Evolutionary conservation across 2,113 vertebrate species (phyloP).

Genomic region (Rhombomys opimus): DNA sequence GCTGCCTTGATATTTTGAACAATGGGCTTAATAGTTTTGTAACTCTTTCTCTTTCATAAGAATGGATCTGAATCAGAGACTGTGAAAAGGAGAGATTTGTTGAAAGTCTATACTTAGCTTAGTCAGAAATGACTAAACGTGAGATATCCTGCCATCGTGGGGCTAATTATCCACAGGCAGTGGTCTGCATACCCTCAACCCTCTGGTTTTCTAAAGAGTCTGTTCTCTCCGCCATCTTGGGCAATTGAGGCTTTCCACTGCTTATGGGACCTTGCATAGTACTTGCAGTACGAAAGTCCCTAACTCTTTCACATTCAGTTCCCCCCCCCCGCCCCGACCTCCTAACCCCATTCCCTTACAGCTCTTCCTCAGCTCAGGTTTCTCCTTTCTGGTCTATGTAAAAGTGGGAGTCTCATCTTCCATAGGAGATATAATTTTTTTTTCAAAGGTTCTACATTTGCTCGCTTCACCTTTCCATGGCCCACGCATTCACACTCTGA

Average conservation of each 20-base stretch:
- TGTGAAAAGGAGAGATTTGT: background rate
- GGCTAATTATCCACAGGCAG: background rate
- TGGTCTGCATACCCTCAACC: background rate
- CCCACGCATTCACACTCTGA: background rate
- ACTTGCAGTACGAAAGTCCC: too few species aligned
- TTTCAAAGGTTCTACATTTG: background rate
- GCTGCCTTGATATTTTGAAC: slow-evolving; percentile 81
- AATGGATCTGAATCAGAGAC: slow-evolving; percentile 43
- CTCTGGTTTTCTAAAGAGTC: background rate
- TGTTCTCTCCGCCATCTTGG: background rate
- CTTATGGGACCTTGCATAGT: background rate
- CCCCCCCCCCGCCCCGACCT: background rate
- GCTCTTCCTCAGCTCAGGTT: background rate
- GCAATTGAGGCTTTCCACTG: background rate
- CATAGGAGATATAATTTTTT: background rate
- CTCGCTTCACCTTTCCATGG: background rate
- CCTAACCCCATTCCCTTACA: too few species aligned
- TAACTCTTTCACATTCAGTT: background rate
- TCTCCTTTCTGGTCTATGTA: background rate
- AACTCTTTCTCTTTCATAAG: slow-evolving; percentile 83
- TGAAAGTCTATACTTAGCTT: background rate
- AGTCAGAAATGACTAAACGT: background rate
- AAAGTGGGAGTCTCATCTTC: background rate
- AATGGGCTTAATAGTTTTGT: slow-evolving; percentile 81
- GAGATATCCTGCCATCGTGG: background rate